A percentile compares a stretch with the other conserved stretches of the same genome.
Evolutionary conservation across 2,797 vertebrate genomes (phyloP).

Genomic region (Karalla daura): DNA sequence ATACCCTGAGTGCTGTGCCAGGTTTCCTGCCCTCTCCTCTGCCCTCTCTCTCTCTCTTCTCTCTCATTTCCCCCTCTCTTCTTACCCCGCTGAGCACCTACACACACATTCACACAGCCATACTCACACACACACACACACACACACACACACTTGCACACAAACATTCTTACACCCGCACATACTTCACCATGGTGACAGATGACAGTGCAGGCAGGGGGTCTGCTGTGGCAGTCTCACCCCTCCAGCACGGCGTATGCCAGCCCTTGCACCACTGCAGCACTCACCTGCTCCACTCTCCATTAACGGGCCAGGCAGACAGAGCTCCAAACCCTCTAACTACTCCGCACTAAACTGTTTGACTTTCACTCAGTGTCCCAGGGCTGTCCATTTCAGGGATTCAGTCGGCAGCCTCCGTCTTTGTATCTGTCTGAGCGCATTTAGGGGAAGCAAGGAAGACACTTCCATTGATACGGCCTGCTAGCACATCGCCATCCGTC

Average conservation of each 20-base stretch:
- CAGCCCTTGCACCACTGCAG: constrained; percentile 64
- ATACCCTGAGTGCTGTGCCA: constrained; percentile 29
- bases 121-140: constrained; percentile 18
- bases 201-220: constrained; percentile 67
- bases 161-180: no score
- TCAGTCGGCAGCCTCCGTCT: constrained; percentile 60
- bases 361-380: constrained; percentile 61
- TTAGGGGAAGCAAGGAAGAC: constrained; percentile 57
- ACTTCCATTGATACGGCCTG: constrained; percentile 53
- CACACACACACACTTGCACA: background rate
- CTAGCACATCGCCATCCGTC: constrained; percentile 43
- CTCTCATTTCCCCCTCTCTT: constrained; percentile 28
- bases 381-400: constrained; percentile 63
- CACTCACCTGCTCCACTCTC: constrained; percentile 51
- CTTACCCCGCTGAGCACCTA: constrained; percentile 10
- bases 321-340: constrained; percentile 32
- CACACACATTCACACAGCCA: constrained; percentile 6
- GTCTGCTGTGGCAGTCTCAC: constrained; percentile 52
- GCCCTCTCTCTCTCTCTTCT: constrained; percentile 17
- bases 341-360: constrained; percentile 59
- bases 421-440: constrained; percentile 67
- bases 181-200: constrained; percentile 52
- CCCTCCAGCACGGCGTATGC: constrained; percentile 60
- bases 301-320: constrained; percentile 43
- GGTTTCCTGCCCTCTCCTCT: constrained; percentile 31